A percentile compares a stretch with the other conserved stretches of the same genome.
Conservation (phyloP, 2,888 invertebrate species). For the Amblyjoppa fuscipennis region DNA sequence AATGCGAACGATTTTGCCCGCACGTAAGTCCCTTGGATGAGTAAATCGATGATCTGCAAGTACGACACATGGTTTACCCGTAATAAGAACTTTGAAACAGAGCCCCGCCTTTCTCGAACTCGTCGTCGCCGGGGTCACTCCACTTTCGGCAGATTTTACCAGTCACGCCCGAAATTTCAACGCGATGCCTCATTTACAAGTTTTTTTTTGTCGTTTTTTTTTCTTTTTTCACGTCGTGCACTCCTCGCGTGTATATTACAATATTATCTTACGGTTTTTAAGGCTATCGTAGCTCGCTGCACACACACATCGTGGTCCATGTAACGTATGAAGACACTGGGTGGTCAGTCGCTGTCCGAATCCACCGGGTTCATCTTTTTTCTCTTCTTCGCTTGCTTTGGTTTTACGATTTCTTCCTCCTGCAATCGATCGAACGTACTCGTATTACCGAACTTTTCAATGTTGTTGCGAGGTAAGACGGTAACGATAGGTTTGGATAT, state of each 20-base stretch:
- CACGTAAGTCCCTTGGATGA: slow-evolving; percentile 28
- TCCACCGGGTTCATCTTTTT: slow-evolving; percentile 91
- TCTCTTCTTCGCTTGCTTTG: slow-evolving; percentile 95
- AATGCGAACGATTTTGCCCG: neutral
- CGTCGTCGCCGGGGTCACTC: slow-evolving; percentile 9
- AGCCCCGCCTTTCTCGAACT: slow-evolving; percentile 21
- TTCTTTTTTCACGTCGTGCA: slow-evolving; percentile 57
- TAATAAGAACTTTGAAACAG: slow-evolving; percentile 49
- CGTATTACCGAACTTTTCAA: slow-evolving; percentile 38
- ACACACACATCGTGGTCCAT: slow-evolving; percentile 83
- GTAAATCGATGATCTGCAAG: slow-evolving; percentile 36
- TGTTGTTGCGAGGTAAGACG: neutral
- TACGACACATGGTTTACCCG: neutral
- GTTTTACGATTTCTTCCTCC: slow-evolving; percentile 96
- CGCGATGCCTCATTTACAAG: slow-evolving; percentile 47
- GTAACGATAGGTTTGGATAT: neutral
- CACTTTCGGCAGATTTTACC: slow-evolving; percentile 27
- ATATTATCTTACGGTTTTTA: slow-evolving; percentile 83
- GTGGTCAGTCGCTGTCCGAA: slow-evolving; percentile 96
- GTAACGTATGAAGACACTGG: slow-evolving; percentile 83
- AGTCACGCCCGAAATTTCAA: slow-evolving; percentile 32
- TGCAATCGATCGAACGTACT: slow-evolving; percentile 84
- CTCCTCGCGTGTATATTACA: slow-evolving; percentile 70
- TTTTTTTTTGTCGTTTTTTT: slow-evolving; percentile 62
- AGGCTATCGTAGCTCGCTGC: slow-evolving; percentile 82